Evolutionary conservation across 2,797 vertebrate genomes (phyloP).

Genomic region (Fringilla coelebs): DNA sequence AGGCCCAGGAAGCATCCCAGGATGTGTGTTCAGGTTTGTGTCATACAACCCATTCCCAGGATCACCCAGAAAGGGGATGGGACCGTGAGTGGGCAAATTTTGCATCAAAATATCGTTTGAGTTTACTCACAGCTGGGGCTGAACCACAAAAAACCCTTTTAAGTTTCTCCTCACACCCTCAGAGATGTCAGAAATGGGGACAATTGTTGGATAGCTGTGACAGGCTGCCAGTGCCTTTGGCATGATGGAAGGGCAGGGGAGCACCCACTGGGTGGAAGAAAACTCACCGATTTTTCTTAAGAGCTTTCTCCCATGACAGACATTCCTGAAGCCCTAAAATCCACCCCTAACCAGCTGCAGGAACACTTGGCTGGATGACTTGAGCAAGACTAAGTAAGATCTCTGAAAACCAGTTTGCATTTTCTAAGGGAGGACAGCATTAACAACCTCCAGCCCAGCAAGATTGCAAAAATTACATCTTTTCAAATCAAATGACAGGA

Average conservation of each 20-base stretch:
- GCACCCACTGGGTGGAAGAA: not conserved
- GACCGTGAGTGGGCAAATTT: not conserved
- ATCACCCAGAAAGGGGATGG: rapidly evolving
- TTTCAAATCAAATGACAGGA: not conserved
- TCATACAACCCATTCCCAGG: rapidly evolving
- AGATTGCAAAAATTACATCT: not conserved
- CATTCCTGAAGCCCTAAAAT: not conserved
- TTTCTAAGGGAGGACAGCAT: not conserved
- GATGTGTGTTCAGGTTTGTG: not conserved
- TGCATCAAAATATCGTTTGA: rapidly evolving
- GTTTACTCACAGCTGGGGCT: not conserved
- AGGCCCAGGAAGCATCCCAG: not conserved
- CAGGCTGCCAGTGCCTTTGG: not conserved
- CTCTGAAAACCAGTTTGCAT: not conserved
- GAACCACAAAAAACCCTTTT: not conserved
- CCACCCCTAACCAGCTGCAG: not conserved
- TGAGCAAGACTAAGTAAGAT: not conserved
- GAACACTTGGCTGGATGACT: not conserved
- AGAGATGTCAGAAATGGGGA: not conserved
- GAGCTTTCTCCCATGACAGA: not conserved
- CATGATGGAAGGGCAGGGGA: not conserved
- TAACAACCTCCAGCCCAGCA: not conserved
- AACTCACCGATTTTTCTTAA: not conserved
- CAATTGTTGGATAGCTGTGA: not conserved
- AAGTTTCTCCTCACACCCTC: not conserved